These are phyloP conservation scores for Melipona beecheii DNA, from an alignment of 2,888 invertebrate genomes.

Conservation along the genomic window DNA sequence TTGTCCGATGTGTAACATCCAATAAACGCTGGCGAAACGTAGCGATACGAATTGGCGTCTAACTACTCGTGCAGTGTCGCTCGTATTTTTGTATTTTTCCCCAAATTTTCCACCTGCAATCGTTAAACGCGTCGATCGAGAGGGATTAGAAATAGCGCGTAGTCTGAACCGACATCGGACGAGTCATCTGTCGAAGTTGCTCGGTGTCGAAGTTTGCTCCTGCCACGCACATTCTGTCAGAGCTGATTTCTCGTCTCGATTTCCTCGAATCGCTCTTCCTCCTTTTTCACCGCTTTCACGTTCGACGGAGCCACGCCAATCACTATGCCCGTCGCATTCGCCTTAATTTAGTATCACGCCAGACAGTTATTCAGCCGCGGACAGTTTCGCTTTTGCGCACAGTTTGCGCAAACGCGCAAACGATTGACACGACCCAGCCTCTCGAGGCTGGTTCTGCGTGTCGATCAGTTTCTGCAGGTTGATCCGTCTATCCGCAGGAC, in stretches of 20 bases:
- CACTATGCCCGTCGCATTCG: slow-evolving; percentile 48
- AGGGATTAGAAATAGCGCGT: not conserved
- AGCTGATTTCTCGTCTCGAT: not conserved
- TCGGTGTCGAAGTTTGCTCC: not conserved
- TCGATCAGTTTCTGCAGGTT: not conserved
- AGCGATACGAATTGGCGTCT: no score
- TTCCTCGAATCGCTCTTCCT: not conserved
- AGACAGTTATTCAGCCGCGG: slow-evolving; percentile 18
- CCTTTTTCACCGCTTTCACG: not conserved
- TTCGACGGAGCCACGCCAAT: slow-evolving; percentile 70
- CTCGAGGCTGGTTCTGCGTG: no score
- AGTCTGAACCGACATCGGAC: not conserved
- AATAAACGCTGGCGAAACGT: not conserved
- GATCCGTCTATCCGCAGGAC: slow-evolving; percentile 80
- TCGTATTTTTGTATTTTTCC: no score
- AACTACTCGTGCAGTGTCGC: no score
- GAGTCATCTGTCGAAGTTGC: slow-evolving; percentile 29
- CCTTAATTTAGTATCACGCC: slow-evolving; percentile 65
- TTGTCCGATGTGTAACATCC: not conserved
- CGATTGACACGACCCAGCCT: slow-evolving; percentile 20
- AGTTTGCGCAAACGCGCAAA: no score
- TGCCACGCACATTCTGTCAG: not conserved
- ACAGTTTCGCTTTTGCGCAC: slow-evolving; percentile 6
- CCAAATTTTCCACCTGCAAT: no score
- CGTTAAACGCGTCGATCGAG: not conserved